Evolutionary conservation across 2,113 vertebrate species (phyloP), one percentile per base, ranked within the genome.

Genomic region (Cettia cetti): DNA sequence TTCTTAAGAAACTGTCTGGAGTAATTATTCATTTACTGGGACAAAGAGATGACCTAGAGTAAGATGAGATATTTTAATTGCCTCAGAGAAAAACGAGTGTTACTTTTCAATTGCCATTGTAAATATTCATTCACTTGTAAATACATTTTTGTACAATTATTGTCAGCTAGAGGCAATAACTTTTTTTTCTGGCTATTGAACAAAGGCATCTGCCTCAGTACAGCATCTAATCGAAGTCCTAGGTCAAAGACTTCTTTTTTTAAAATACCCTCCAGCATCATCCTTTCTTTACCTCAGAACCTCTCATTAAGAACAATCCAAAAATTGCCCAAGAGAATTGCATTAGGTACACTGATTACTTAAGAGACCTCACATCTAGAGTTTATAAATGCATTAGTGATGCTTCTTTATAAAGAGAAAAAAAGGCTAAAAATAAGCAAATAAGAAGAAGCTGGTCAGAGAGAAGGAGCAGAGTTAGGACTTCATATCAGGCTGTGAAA

Each of bases 41-140:
- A 87, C 78, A 90, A 79, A 86, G 33, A 85, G 21, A 87, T 77
- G 75, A 82, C 87, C 81, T 74, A 52, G 18, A 91, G 39, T 70
- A 52, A 77, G 39, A 80, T 27, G 22, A 86, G 49, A 74, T 88
- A 88, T 92, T 94, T 95, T 96, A 92, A 96, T 90, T 91, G 47
- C 44, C 60, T 94, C 61, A 71, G 39, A 92, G 64, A 65, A 86
- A 88, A 89, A 82, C 0, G 2, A 60, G 17, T 54, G 24, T 57
- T 82, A 31, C 10, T 44, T 28, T 72, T 83, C 79, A 90, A 93
- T 37, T 93, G 68, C n/a, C 52, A 78, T 92, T 90, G 80, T 81
- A 95, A 90, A 93, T 83, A 93, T 85, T 78, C 27, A 86, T 90
- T 94, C 60, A 69, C 13, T 77, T 78, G 52, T 71, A 93, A 82